These are phyloP conservation scores for Hapalemur alaotrensis DNA, from an alignment of 2,797 vertebrate genomes.

Conservation along the genomic window DNA sequence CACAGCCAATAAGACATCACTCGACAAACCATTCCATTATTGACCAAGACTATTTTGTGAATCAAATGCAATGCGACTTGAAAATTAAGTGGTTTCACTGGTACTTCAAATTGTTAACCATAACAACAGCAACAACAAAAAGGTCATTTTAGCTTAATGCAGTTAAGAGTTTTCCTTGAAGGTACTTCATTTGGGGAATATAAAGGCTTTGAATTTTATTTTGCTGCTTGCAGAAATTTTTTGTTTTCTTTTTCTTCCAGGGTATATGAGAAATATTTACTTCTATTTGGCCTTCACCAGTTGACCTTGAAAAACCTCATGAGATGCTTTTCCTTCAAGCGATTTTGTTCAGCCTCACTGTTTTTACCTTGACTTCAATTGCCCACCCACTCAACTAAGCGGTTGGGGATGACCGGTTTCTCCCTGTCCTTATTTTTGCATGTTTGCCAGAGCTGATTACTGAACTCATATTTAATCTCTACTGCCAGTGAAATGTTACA, in stretches of 20 bases:
- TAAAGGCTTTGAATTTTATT: slow-evolving; percentile 61
- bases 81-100: slow-evolving; percentile 63
- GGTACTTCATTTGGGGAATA: slow-evolving; percentile 64
- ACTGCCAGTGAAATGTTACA: slow-evolving; percentile 64
- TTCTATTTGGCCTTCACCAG: slow-evolving; percentile 56
- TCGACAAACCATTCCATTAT: slow-evolving; percentile 58
- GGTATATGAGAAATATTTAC: slow-evolving; percentile 55
- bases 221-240: slow-evolving; percentile 70
- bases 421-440: slow-evolving; percentile 48
- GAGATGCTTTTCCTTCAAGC: not conserved
- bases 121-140: slow-evolving; percentile 26
- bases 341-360: slow-evolving; percentile 12
- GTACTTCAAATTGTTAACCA: slow-evolving; percentile 70
- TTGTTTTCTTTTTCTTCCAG: slow-evolving; percentile 77
- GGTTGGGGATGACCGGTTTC: slow-evolving; percentile 48
- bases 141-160: slow-evolving; percentile 46
- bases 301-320: slow-evolving; percentile 57
- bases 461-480: slow-evolving; percentile 75
- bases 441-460: slow-evolving; percentile 70
- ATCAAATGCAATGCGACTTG: slow-evolving; percentile 59
- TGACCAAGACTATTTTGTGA: slow-evolving; percentile 59
- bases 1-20: not conserved
- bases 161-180: slow-evolving; percentile 52
- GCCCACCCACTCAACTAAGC: slow-evolving; percentile 37
- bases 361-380: slow-evolving; percentile 57